Conservation (phyloP, 2,888 invertebrate genomes). For the Agelastica alni region DNA sequence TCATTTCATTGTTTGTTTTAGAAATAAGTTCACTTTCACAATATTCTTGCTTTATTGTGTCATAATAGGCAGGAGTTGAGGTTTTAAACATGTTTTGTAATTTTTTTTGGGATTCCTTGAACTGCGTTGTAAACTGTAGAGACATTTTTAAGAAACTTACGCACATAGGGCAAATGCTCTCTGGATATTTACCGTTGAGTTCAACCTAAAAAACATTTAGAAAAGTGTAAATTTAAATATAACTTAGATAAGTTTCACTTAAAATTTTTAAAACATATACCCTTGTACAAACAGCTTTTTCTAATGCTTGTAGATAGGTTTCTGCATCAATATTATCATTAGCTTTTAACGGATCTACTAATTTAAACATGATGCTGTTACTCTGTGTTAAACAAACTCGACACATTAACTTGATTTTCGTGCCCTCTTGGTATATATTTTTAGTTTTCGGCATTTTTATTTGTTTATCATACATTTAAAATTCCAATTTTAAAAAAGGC, state of each 20-base stretch:
- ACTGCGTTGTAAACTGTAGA: conserved; percentile 25
- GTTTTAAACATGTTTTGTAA: conserved; percentile 17
- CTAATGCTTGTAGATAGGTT: conserved; percentile 27
- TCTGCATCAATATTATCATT: conserved; percentile 1
- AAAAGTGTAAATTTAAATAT: neutral
- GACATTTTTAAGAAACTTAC: conserved; percentile 30
- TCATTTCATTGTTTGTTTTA: neutral
- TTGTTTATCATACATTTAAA: neutral
- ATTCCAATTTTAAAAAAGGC: neutral
- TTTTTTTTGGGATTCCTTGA: conserved; percentile 21
- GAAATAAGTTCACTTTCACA: neutral
- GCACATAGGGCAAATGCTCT: conserved; percentile 31
- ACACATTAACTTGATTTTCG: conserved; percentile 26
- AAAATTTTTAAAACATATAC: too few relatives aligned
- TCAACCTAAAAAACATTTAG: conserved; percentile 23
- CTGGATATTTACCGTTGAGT: conserved; percentile 21
- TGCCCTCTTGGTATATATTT: conserved; percentile 12
- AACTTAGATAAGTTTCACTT: too few relatives aligned
- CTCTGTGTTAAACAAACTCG: conserved; percentile 32
- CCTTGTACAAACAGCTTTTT: conserved; percentile 21
- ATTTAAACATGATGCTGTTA: conserved; percentile 28
- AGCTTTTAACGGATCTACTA: conserved; percentile 20
- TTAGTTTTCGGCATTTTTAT: conserved; percentile 12
- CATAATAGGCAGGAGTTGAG: neutral
- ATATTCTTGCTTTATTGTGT: neutral